Evolutionary conservation across 92 coral and sea anemone species (phyloP), one percentile per base, ranked within the genome.

Genomic region (Parazoanthus atlanticus): DNA sequence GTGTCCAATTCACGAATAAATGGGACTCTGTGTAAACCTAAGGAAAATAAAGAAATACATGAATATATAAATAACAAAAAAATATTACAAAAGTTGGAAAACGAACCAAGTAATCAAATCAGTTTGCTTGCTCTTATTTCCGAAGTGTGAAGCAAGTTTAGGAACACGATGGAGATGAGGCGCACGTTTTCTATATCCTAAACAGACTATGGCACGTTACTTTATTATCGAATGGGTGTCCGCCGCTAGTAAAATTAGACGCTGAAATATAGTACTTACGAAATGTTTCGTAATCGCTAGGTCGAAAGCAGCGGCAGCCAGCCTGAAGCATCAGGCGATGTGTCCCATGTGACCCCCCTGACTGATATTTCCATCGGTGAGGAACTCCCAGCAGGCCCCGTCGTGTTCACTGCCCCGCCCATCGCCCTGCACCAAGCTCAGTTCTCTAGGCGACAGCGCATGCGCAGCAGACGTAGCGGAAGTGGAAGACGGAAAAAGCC

Each of bases 401-500:
- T 58, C 86, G 49, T 78, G 91, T 52, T 91, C 90, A 25, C 91
- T 52, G 29, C 91, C 87, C 40, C 93, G 78, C 40, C 90, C 86
- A 69, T 88, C 89, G 33, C 87, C 81, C 40, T 79, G 81, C 70
- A 88, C 75, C 78, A 93, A 88, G 78, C 89, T 30, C 88, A 79
- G 56, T 80, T 77, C 85, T 86, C 80, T 84, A 90, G 85, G 46
- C 92, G 90, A 74, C 92, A 81, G 88, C 93, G 93, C 56, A 76
- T 79, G 80, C 86, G 93, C 46, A 80, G 75, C 41, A 86, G 91
- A 72, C 90, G 78, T 83, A 4, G 91, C 80, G 86, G 89, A 74
- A 82, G 93, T 25, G 91, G 90, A 32, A 88, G 91, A 73, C 92
- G 96, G 54, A 91, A 89, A 33, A 95, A 95, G 78, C 92, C 94